Conservation (phyloP, 2,797 vertebrate species). For the Apodemus agrarius region DNA sequence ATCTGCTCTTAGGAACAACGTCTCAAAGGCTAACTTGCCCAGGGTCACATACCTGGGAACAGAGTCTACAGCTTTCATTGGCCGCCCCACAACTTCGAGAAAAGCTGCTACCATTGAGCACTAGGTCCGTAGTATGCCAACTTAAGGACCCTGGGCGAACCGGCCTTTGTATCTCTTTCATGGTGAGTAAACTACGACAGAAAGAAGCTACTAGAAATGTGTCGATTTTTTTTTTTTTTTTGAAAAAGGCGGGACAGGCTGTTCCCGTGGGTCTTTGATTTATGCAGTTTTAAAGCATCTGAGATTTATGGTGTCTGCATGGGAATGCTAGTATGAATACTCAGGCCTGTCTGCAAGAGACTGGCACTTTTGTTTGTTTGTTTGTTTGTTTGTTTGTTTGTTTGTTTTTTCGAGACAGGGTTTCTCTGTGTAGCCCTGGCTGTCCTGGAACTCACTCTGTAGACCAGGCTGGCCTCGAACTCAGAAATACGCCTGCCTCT, state of each 20-base stretch:
- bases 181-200: background rate
- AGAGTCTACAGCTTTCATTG: background rate
- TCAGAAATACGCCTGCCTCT: too few species aligned
- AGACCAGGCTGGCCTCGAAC: too few species aligned
- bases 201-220: background rate
- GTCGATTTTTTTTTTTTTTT: background rate
- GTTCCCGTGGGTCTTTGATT: background rate
- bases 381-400: too few species aligned
- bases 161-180: background rate
- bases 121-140: background rate
- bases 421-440: too few species aligned
- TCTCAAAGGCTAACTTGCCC: slow-evolving; percentile 38
- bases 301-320: background rate
- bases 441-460: too few species aligned
- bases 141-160: background rate
- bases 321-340: background rate
- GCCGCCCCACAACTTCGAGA: too few species aligned
- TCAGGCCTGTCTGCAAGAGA: background rate
- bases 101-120: background rate
- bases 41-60: slow-evolving; percentile 18
- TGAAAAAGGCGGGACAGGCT: background rate
- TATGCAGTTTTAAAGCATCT: background rate
- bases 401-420: too few species aligned
- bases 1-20: background rate
- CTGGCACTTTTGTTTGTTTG: too few species aligned